Evolutionary conservation across 2,888 invertebrate species (phyloP).

Genomic region (Patella ulyssiponensis): DNA sequence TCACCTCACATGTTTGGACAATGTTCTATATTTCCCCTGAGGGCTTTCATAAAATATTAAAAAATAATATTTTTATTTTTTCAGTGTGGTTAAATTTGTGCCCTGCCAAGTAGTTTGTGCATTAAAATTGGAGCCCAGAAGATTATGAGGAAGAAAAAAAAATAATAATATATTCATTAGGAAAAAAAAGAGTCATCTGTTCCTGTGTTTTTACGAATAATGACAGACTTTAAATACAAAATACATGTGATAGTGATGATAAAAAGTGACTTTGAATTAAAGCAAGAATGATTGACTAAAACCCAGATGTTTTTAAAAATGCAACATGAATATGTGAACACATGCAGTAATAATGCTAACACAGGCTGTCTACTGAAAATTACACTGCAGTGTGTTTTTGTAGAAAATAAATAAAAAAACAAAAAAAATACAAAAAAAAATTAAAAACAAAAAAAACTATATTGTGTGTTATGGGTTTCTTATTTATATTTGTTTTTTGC

Average conservation of each 20-base stretch:
- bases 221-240: neutral
- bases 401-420: constrained; percentile 9
- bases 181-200: neutral
- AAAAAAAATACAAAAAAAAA: constrained; percentile 3
- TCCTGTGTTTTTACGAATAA: neutral
- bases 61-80: neutral
- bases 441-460: neutral
- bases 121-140: neutral
- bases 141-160: neutral
- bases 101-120: constrained; percentile 11
- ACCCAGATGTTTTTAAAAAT: constrained; percentile 3
- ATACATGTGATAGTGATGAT: neutral
- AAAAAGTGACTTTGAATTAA: neutral
- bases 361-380: constrained; percentile 1
- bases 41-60: too few species aligned
- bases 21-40: too few species aligned
- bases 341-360: constrained; percentile 3
- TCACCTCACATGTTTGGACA: too few species aligned
- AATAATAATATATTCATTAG: neutral
- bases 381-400: constrained; percentile 7
- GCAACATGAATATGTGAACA: neutral
- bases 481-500: too few species aligned
- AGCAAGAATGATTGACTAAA: neutral
- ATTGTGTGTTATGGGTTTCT: too few species aligned
- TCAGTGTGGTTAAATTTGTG: constrained; percentile 10